These are phyloP conservation scores for Sebastes itinus DNA, from an alignment of 2,797 vertebrate genomes.

Conservation along the genomic window DNA sequence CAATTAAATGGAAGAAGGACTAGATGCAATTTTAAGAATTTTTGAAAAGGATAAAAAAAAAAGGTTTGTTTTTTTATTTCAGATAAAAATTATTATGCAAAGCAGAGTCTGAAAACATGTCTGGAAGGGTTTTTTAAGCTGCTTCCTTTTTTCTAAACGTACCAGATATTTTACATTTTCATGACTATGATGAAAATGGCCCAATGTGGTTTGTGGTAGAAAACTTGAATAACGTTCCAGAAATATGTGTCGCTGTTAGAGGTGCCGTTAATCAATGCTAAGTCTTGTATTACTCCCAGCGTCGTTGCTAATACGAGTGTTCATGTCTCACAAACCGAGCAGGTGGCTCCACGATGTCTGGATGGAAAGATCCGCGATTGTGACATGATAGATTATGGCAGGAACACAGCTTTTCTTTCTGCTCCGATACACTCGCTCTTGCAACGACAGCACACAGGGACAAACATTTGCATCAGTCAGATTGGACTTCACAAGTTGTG, in stretches of 20 bases:
- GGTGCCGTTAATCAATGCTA: neutral
- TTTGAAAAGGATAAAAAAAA: neutral
- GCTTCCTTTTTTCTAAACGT: neutral
- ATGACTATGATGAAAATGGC: neutral
- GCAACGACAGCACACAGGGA: constrained; percentile 31
- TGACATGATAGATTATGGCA: constrained; percentile 58
- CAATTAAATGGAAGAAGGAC: neutral
- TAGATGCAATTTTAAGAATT: neutral
- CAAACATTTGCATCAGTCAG: constrained; percentile 54
- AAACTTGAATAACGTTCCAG: neutral
- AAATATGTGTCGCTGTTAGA: neutral
- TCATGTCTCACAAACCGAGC: constrained; percentile 5
- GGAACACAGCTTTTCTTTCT: constrained; percentile 48
- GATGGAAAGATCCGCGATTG: constrained; percentile 13
- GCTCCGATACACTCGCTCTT: constrained; percentile 41
- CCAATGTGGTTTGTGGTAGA: neutral
- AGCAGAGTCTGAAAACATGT: neutral
- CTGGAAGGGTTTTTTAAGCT: neutral
- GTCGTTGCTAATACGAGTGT: constrained; percentile 1
- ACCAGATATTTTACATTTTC: neutral
- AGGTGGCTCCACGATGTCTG: constrained; percentile 12
- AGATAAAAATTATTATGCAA: neutral
- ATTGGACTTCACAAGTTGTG: constrained; percentile 23
- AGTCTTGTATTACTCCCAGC: neutral
- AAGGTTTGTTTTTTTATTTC: neutral